These are phyloP conservation scores for Ptilodon capucinus DNA, from an alignment of 2,888 invertebrate species.

Conservation along the genomic window DNA sequence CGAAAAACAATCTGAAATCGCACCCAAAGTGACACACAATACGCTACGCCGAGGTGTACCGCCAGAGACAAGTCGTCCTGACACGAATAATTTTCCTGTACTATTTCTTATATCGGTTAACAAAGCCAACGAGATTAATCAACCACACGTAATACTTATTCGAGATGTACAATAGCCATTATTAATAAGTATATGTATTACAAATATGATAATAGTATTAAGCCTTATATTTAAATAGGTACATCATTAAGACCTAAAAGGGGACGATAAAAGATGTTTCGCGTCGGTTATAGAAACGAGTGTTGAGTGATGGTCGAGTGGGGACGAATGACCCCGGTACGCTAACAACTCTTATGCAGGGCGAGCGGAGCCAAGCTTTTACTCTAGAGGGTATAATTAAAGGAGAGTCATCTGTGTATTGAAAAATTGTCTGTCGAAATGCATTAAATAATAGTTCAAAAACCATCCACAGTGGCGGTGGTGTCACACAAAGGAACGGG, in stretches of 20 bases:
- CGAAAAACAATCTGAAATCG: not conserved
- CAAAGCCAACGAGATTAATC: not conserved
- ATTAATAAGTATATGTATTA: conserved; percentile 8
- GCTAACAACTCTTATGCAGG: no score
- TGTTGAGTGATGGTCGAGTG: not conserved
- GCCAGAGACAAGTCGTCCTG: no score
- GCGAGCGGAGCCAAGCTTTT: not conserved
- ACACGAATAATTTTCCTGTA: no score
- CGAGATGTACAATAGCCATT: conserved; percentile 14
- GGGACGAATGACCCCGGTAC: not conserved
- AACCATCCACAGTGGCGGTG: no score
- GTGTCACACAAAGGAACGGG: no score
- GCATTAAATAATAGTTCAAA: no score
- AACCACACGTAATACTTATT: conserved; percentile 14
- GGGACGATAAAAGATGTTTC: not conserved
- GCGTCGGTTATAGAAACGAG: not conserved
- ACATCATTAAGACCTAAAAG: not conserved
- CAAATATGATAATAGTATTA: not conserved
- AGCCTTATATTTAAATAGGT: not conserved
- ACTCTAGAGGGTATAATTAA: no score
- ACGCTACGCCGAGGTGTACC: no score
- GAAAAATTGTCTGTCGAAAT: no score
- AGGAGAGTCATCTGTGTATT: no score
- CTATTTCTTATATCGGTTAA: not conserved
- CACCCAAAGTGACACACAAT: not conserved